These are phyloP conservation scores for Elysia crispata DNA, from an alignment of 2,888 invertebrate genomes.

Conservation along the genomic window DNA sequence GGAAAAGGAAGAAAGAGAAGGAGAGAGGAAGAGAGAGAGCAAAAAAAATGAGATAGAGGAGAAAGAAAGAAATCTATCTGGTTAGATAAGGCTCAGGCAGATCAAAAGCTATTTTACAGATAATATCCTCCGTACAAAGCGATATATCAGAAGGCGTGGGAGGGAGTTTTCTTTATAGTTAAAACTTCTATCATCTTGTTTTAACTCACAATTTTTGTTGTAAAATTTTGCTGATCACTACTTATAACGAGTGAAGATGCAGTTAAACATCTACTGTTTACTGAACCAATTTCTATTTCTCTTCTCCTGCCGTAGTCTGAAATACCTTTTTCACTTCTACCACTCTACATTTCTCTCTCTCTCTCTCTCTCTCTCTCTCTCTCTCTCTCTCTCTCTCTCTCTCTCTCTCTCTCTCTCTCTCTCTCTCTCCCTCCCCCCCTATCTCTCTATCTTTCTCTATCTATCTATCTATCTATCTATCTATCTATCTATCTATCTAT, in stretches of 20 bases:
- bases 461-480: not conserved
- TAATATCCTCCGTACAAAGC: not conserved
- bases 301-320: too few relatives aligned
- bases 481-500: conserved; percentile 12
- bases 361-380: not conserved
- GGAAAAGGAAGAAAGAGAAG: too few relatives aligned
- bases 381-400: conserved; percentile 11
- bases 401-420: conserved; percentile 19
- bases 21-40: too few relatives aligned
- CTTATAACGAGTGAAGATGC: not conserved
- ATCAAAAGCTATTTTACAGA: not conserved
- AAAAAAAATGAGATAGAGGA: too few relatives aligned
- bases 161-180: not conserved
- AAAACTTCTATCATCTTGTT: too few relatives aligned
- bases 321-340: not conserved
- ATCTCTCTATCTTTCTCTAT: not conserved
- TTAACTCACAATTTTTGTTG: not conserved
- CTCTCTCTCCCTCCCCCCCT: conserved; percentile 16
- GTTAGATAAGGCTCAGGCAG: too few relatives aligned
- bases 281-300: too few relatives aligned
- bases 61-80: too few relatives aligned
- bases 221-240: too few relatives aligned
- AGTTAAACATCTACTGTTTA: conserved; percentile 1
- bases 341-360: conserved; percentile 2
- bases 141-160: not conserved